Base-by-base conservation (phyloP, 2,113 vertebrate species). In the Butorides virescens region DNA sequence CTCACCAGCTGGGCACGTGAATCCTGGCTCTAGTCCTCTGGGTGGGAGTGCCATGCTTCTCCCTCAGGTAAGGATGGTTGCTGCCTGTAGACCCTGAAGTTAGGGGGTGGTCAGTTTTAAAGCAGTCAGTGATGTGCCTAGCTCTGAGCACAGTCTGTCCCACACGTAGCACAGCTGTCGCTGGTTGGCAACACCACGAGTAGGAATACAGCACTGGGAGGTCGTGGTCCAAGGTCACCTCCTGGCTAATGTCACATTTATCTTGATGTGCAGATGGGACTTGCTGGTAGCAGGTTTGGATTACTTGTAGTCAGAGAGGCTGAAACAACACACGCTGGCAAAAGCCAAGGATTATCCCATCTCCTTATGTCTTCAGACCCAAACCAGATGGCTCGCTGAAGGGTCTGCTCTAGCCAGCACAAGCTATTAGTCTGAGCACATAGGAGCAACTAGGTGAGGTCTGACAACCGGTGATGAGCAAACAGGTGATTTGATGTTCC, bases 351-450 rank as follows among this genome's bases (percentile, higher is more conserved):
- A 90, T 93, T 67, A 78, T 90, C 70, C 70, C 4, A 1, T 67
- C 71, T 92, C 26, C 56, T 67, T 88, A 83, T 66, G 75, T 76
- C 68, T 84, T 95, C 73, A 86, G 72, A 67, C 42, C 58, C 86
- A 80, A 93, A 82, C 29, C 77, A 96, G 62, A 88, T 56, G 83
- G 49, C 59, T 88, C 37, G 0, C 56, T 75, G 58, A 66, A 46
- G 32, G 42, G 8, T 77, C 42, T 93, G 47, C 65, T 86, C 13
- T 15, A 32, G 30, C 44, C 47, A 88, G 36, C 49, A 73, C 61
- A 77, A 80, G 65, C 42, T 56, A 30, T 85, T 85, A 67, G 23
- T 78, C 61, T 85, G 84, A 82, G 34, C 27, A 56, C 36, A 44
- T 44, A 83, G 70, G 52, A 86, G 67, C 63, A 86, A 8, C 36